Evolutionary conservation across 2,888 invertebrate species (phyloP), one percentile per base, ranked within the genome.

Genomic region (Anthrax anthrax): DNA sequence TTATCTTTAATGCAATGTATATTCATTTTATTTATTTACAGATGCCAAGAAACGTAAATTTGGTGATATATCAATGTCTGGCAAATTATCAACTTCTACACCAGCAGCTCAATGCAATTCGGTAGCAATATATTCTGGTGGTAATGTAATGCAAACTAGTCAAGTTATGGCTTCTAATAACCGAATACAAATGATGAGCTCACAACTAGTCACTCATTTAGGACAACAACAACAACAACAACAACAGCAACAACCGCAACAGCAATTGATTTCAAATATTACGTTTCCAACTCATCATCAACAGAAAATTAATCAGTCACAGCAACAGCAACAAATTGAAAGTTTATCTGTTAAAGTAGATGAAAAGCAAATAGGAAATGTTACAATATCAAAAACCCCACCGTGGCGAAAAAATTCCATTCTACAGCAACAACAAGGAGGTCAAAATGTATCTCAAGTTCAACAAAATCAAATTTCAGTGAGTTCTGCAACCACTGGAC

Each of bases 41-140:
- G 60, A 59, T 53, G 53, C 50, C 32, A 60, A 60, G 51, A 55
- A 58, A 38, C 55, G 59, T 36, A 60, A 60, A 51, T 51, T 56
- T 42, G 54, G 9, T 12, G 50, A 51, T 19, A 43, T 52, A 37
- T 52, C 55, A 37, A 49, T 51, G 29, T 18, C 45, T 16, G 44
- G 44, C 36, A 50, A 50, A 43, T 43, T 49, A 27, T 45, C 48
- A 37, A 32, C 2, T 4, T 12, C 12, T 32, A 32, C 29, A 32
- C 8, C 53, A 47, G 19, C 44, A 42, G 42, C 56, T 49, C 50
- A 51, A 50, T 47, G 49, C 34, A 50, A 49, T 46, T 47, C 52
- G 16, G 50, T 49, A 18, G 39, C 50, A 10, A 43, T 50, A 16
- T 49, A 52, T 47, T 50, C 52, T n/a, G 47, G 46, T 32, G 47